These are phyloP conservation scores for Neodontobutis hainanensis DNA, from an alignment of 2,113 vertebrate genomes.

Conservation along the genomic window DNA sequence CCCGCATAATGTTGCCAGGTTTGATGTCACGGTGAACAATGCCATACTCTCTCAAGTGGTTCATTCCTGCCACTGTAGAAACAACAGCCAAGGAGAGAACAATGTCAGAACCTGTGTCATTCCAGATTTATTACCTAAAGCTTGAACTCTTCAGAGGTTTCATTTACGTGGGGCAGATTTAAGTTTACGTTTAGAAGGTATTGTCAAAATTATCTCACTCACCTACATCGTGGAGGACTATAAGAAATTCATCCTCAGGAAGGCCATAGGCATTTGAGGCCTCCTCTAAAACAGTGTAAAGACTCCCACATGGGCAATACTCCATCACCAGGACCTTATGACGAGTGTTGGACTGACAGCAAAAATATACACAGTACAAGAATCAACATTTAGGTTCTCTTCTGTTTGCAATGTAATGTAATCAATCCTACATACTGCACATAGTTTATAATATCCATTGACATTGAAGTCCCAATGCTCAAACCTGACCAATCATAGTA, in stretches of 20 bases:
- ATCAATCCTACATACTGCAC: too few relatives aligned
- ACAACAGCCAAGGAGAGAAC: slow-evolving; percentile 19
- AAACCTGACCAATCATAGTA: too few relatives aligned
- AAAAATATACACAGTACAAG: not conserved
- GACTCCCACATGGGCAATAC: slow-evolving; percentile 95
- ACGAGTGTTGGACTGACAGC: slow-evolving; percentile 86
- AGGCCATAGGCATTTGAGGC: slow-evolving; percentile 95
- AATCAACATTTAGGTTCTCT: not conserved
- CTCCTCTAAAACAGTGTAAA: slow-evolving; percentile 96
- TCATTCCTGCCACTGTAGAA: slow-evolving; percentile 93
- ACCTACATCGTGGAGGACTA: slow-evolving; percentile 97
- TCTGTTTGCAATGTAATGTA: too few relatives aligned
- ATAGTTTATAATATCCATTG: too few relatives aligned
- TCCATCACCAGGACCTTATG: slow-evolving; percentile 99
- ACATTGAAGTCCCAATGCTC: too few relatives aligned
- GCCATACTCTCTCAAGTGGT: slow-evolving; percentile 96
- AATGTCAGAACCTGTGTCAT: not conserved
- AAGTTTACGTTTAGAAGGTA: too few relatives aligned
- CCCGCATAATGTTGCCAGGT: slow-evolving; percentile 97
- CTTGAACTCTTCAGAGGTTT: not conserved
- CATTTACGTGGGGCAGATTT: too few relatives aligned
- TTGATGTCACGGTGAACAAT: slow-evolving; percentile 99
- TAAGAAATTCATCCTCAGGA: slow-evolving; percentile 96
- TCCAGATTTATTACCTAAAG: not conserved
- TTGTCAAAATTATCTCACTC: slow-evolving; percentile 46